Evolutionary conservation across 2,888 invertebrate species (phyloP), one percentile per base, ranked within the genome.

Genomic region (Lasioglossum figueresi): DNA sequence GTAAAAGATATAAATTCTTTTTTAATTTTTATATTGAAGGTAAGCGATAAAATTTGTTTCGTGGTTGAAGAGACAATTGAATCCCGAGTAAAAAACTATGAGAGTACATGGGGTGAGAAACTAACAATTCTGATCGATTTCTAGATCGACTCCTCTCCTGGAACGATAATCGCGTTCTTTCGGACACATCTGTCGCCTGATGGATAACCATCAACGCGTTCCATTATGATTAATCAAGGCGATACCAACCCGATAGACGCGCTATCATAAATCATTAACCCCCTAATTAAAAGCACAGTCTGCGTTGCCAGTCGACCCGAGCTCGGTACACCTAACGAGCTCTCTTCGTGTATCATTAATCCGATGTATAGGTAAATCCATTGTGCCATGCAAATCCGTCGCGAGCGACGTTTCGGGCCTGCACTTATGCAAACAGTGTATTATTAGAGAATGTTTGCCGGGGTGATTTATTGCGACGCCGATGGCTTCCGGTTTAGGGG

Each of bases 221-320:
- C 19, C 71, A 37, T 56, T 74, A 56, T 72, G 37, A 14, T 23
- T 76, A 72, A 79, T 59, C 45, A 37, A n/a, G 34, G 76, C 16
- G 79, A 76, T 40, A 76, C 48, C n/a, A 2, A n/a, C n/a, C 23
- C 56, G 68, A 83, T 68, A 31, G 63, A 73, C 43, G n/a, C 56
- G 31, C 56, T 40, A 48, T 59, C 76, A 31, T 79, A 40, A 73
- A 80, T 86, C 81, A 86, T 86, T 83, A 79, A 48, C 79, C 75
- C 56, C 56, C 48, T 81, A 86, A 88, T 88, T 82, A 77, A 76
- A 81, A 78, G 68, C 81, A 74, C 78, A 83, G 85, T 66, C 80
- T 19, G 80, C 80, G 56, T 85, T 85, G 43, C 71, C 81, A 80
- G 72, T 75, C 76, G 68, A 74, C 80, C 63, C 80, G 66, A 31